Percentiles rank a stretch among this genome's conserved stretches.
Conservation (phyloP, 2,888 invertebrate species). For the Onthophagus sagittarius region DNA sequence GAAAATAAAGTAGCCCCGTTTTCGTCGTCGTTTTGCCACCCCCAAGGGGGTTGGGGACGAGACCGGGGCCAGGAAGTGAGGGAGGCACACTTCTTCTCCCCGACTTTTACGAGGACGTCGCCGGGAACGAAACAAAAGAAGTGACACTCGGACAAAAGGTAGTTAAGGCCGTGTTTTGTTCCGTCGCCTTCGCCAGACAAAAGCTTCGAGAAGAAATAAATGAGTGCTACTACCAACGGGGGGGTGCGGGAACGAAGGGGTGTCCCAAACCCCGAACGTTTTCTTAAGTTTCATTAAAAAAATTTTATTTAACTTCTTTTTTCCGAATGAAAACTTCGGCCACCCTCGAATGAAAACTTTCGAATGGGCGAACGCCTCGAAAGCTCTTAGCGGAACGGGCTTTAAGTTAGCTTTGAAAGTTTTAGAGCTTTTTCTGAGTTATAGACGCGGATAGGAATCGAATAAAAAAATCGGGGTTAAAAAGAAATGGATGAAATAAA, state of each 20-base stretch:
- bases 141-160: conserved; percentile 51
- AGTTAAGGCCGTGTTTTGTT: conserved; percentile 51
- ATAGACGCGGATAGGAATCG: background rate
- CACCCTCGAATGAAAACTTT: background rate
- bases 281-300: background rate
- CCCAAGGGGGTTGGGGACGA: no score
- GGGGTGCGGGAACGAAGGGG: conserved; percentile 2
- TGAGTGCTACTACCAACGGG: conserved; percentile 46
- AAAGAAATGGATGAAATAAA: background rate
- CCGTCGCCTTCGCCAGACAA: conserved; percentile 44
- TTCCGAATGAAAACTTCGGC: background rate
- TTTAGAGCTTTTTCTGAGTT: background rate
- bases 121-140: conserved; percentile 46
- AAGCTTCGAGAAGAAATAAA: conserved; percentile 49
- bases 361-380: background rate
- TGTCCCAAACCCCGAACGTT: background rate
- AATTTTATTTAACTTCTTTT: background rate
- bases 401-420: background rate
- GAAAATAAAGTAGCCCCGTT: conserved; percentile 1
- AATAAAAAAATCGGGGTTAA: background rate
- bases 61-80: conserved; percentile 1
- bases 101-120: conserved; percentile 43
- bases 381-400: background rate
- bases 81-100: conserved; percentile 29
- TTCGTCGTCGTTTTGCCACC: background rate